Base-by-base conservation (phyloP, 2,888 invertebrate genomes). In the Leptogaster cylindrica region DNA sequence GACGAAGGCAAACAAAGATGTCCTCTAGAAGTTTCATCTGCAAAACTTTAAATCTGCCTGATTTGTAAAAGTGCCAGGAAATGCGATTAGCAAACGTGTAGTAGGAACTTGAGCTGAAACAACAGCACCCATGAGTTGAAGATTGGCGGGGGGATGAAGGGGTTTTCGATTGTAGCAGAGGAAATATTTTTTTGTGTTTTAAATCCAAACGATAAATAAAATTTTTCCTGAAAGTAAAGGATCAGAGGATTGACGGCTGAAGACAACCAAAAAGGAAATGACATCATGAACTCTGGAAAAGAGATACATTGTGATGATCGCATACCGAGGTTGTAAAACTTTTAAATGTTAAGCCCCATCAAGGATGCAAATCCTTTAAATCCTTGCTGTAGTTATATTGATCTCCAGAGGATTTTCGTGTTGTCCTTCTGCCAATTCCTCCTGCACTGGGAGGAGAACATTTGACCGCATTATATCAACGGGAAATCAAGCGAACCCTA, bases 11-110 rank as follows among this genome's bases (percentile, higher is more conserved):
- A n/a, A n/a, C n/a, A n/a, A n/a, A 10, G 36, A 55, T 20, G 16
- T 28, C 33, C 33, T n/a, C 2, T 5, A 8, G 39, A 36, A 36
- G 20, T 44, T 52, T 23, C n/a, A 23, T 23, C 2, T 27, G 51
- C 20, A 65, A 55, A n/a, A 44, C 41, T 44, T 66, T 46, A 66
- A 66, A 66, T 55, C 52, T 52, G 66, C 41, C 41, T 31, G 55
- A 41, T 44, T 44, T 61, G 61, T 44, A 61, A 44, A 44, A 61
- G 44, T 41, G 61, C 61, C 61, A 61, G 44, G 44, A 61, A 61
- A 61, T 44, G 28, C 61, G 44, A 61, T 61, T 61, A 61, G 44
- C 44, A 20, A 44, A 41, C 61, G 44, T 61, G 44, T 44, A 61
- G 27, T n/a, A n/a, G n/a, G n/a, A 28, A 44, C n/a, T 61, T 27